A percentile compares a stretch with the other conserved stretches of the same genome.
Conservation (phyloP, 2,888 invertebrate species). For the Neoitamus cyanurus region DNA sequence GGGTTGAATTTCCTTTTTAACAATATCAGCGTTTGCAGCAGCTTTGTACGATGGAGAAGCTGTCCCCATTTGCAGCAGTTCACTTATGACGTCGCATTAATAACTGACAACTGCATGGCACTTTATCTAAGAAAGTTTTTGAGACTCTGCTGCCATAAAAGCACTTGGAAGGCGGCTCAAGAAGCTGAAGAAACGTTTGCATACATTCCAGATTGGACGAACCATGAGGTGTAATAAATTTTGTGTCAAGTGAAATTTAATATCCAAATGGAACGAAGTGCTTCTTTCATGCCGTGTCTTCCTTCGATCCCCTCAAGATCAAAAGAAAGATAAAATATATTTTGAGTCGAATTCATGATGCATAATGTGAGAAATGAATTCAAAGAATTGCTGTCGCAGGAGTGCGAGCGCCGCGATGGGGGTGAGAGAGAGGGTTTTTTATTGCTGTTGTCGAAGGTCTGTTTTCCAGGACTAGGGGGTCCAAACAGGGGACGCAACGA, state of each 20-base stretch:
- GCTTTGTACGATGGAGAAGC: background rate
- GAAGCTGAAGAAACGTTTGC: background rate
- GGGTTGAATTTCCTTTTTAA: background rate
- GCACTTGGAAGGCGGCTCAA: background rate
- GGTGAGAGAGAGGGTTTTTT: background rate
- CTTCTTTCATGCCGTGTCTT: background rate
- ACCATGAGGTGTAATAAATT: conserved; percentile 2
- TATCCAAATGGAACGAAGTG: conserved; percentile 4
- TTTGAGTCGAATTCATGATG: background rate
- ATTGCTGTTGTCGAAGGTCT: background rate
- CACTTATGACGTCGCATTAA: background rate
- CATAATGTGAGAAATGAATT: background rate
- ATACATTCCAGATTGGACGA: background rate
- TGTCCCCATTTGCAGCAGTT: background rate
- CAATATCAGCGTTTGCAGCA: background rate
- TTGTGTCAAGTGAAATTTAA: conserved; percentile 12
- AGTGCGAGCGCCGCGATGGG: background rate
- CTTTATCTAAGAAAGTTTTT: background rate
- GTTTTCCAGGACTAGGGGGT: background rate
- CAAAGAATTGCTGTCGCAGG: background rate
- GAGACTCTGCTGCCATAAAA: background rate
- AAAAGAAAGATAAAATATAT: background rate
- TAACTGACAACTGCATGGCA: background rate
- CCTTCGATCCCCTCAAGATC: background rate
- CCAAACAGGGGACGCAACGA: background rate